phyloP scores from a whole-genome alignment of 53 echinoderm and acorn worm species.

The Astropecten irregularis region DNA sequence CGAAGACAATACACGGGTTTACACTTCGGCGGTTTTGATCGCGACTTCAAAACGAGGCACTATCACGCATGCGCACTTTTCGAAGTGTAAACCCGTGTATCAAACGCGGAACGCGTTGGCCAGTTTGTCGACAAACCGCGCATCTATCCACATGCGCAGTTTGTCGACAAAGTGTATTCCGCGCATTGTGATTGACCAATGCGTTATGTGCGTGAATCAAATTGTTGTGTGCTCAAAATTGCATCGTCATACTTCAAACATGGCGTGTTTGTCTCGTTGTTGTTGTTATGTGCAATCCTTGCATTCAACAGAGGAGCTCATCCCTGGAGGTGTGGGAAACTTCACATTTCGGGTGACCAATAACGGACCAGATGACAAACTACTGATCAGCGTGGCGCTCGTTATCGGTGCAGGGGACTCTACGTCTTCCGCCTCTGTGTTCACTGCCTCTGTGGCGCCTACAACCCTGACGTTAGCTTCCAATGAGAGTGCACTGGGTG shows the following conservation, averaged over 20 bases:
- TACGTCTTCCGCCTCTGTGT: not conserved
- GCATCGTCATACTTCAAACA: not conserved
- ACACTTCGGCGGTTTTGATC: too few species aligned
- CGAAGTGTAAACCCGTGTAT: too few species aligned
- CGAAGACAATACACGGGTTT: too few species aligned
- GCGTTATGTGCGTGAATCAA: too few species aligned
- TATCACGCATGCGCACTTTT: too few species aligned
- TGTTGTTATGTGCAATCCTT: not conserved
- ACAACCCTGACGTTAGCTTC: not conserved
- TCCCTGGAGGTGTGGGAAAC: not conserved
- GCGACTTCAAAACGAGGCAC: too few species aligned
- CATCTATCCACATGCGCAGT: too few species aligned
- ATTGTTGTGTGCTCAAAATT: too few species aligned
- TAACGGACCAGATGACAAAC: not conserved
- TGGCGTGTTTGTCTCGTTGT: not conserved
- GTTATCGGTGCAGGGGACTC: not conserved
- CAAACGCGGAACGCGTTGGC: too few species aligned
- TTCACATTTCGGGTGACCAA: conserved; percentile 16
- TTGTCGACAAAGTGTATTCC: too few species aligned
- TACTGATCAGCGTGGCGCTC: not conserved
- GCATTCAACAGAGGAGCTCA: conserved; percentile 8
- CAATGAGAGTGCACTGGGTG: not conserved
- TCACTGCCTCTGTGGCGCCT: not conserved
- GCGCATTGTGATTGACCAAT: too few species aligned
- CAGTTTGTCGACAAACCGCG: too few species aligned